Evolutionary conservation across 2,113 vertebrate genomes (phyloP), one percentile per base, ranked within the genome.

Genomic region (Australoheros scitulus): DNA sequence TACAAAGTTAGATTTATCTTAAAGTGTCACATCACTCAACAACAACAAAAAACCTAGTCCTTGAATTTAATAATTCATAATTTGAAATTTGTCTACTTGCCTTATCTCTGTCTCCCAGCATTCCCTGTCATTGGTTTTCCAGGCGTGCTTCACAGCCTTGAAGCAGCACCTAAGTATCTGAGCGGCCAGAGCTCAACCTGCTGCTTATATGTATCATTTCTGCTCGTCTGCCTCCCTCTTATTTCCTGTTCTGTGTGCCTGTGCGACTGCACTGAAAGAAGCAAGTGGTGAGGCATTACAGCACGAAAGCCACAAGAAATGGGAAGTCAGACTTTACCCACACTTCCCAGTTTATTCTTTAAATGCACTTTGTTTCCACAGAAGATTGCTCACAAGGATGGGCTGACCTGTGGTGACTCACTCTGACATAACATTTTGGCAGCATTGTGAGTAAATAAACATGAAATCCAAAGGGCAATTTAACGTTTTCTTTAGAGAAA

Each of bases 281-380:
- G 38, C 68, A 14, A 36, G 10, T 43, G 5, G 6, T 83, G 83
- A 89, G n/a, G 65, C 61, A 59, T 77, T 47, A 52, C 57, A 56
- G 85, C 29, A 11, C 61, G 2, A 6, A 82, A 77, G 20, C 86
- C 88, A 29, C 79, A 18, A 76, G 17, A 89, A 92, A 89, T 87
- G 88, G 89, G 92, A 94, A 93, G 93, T 91, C 64, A 76, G 17
- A 87, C 11, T 81, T 58, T 52, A 61, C 38, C 55, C 5, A 15
- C 29, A 75, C 75, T 85, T 89, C 81, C 84, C 70, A 34, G 11
- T 43, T 13, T 36, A 36, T 72, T 52, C 1, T 80, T 81, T 52
- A 59, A 15, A 20, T 55, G 22, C 29, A 20, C 58, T 34, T 55
- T 68, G 7, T 75, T 63, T 63, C 47, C 61, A 52, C 20, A 13